phyloP scores from a whole-genome alignment of 2,888 invertebrate species.

The Cloeon dipterum region DNA sequence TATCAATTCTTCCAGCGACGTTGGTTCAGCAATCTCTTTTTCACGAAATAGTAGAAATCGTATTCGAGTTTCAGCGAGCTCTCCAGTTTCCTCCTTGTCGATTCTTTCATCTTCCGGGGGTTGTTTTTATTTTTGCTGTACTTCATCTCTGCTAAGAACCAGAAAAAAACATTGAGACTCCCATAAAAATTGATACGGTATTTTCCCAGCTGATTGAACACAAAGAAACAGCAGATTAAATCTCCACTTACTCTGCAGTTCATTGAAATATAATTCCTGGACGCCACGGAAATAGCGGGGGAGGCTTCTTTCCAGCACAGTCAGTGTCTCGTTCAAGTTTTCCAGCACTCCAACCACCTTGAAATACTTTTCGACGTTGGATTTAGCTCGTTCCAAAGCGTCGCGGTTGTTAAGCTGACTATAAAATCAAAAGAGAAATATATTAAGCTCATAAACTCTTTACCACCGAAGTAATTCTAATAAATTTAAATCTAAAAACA shows the following conservation, averaged over 20 bases:
- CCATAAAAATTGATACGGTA: background rate
- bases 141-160: background rate
- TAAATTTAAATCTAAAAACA: background rate
- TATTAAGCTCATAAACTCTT: too few species aligned
- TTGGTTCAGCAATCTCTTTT: slow-evolving; percentile 1
- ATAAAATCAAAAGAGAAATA: slow-evolving; percentile 7
- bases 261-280: slow-evolving; percentile 21
- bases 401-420: slow-evolving; percentile 27
- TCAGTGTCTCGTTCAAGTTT: slow-evolving; percentile 27
- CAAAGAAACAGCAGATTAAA: background rate
- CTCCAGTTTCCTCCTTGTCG: background rate
- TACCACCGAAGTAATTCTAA: background rate
- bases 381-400: slow-evolving; percentile 28
- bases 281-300: slow-evolving; percentile 33
- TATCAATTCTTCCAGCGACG: too few species aligned
- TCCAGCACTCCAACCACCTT: slow-evolving; percentile 33
- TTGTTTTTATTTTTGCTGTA: slow-evolving; percentile 1
- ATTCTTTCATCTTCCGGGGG: background rate
- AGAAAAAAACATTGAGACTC: background rate
- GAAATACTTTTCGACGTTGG: slow-evolving; percentile 29
- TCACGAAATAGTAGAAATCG: background rate
- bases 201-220: too few species aligned
- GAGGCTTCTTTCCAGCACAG: slow-evolving; percentile 24
- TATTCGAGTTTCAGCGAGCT: background rate
- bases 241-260: slow-evolving; percentile 23